Conservation (phyloP, 1,140 invertebrate genomes). For the Drosophila lacertosa region DNA sequence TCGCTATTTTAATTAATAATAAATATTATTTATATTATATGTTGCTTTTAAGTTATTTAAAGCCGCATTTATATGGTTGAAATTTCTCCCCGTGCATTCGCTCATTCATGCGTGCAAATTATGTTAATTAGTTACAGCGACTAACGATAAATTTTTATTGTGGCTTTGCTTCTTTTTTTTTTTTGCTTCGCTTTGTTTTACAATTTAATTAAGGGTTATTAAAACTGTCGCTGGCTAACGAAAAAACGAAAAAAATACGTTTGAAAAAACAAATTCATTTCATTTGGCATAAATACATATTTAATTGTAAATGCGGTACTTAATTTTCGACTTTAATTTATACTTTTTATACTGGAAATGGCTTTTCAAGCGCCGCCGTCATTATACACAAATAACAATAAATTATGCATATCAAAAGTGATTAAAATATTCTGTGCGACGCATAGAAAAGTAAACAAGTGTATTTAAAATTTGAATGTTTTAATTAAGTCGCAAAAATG, state of each 20-base stretch:
- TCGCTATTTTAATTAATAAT: conserved; percentile 72
- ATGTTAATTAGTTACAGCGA: conserved; percentile 77
- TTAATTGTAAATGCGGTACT: conserved; percentile 47
- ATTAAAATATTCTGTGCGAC: conserved; percentile 12
- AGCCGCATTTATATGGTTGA: conserved; percentile 49
- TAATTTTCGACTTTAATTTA: conserved; percentile 59
- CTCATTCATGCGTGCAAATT: conserved; percentile 72
- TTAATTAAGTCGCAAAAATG: conserved; percentile 75
- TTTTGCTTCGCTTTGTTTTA: conserved; percentile 33
- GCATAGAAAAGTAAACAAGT: conserved; percentile 14
- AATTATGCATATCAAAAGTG: conserved; percentile 16
- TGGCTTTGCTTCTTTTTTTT: conserved; percentile 41
- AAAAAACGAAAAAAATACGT: not conserved
- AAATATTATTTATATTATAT: conserved; percentile 53
- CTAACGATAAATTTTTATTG: conserved; percentile 18
- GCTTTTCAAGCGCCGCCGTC: conserved; percentile 18
- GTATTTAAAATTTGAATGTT: conserved; percentile 49
- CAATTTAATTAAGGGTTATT: conserved; percentile 74
- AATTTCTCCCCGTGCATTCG: conserved; percentile 15
- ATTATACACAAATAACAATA: conserved; percentile 28
- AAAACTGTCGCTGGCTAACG: conserved; percentile 57
- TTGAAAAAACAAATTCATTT: conserved; percentile 12
- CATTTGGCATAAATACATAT: conserved; percentile 58
- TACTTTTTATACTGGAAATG: conserved; percentile 27
- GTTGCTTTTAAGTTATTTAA: conserved; percentile 69